phyloP scores from a whole-genome alignment of 2,113 vertebrate species.

The Sturnus vulgaris region DNA sequence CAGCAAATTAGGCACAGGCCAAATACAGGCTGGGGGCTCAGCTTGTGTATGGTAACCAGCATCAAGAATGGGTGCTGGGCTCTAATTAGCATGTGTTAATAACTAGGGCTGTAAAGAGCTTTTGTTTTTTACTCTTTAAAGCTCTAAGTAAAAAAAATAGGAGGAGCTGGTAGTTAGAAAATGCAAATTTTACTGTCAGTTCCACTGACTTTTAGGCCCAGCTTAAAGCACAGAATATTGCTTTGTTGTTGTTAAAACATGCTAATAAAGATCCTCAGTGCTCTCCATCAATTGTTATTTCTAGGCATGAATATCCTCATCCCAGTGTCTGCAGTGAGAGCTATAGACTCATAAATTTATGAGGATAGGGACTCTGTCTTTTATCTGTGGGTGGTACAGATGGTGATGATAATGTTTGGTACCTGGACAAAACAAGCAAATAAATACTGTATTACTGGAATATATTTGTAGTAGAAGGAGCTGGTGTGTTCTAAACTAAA shows the following conservation, averaged over 20 bases:
- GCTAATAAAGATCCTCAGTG: neutral
- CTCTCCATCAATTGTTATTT: neutral
- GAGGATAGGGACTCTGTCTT: neutral
- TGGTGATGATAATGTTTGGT: neutral
- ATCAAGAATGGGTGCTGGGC: neutral
- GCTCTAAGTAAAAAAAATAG: neutral
- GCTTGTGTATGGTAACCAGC: neutral
- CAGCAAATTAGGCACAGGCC: neutral
- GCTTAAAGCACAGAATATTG: neutral
- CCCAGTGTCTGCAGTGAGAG: neutral
- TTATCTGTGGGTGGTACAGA: neutral
- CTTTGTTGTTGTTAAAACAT: neutral
- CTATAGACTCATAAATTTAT: neutral
- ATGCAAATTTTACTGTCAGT: neutral
- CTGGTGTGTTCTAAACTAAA: neutral
- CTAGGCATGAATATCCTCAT: neutral
- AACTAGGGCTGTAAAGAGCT: neutral
- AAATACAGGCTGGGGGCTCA: neutral
- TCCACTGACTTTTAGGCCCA: neutral
- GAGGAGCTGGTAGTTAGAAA: neutral
- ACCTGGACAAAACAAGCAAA: neutral
- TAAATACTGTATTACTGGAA: neutral
- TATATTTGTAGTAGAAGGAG: neutral
- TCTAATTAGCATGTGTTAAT: neutral
- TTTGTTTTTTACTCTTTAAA: neutral